Conservation (phyloP, 2,113 vertebrate genomes). For the Hystrix brachyura region DNA sequence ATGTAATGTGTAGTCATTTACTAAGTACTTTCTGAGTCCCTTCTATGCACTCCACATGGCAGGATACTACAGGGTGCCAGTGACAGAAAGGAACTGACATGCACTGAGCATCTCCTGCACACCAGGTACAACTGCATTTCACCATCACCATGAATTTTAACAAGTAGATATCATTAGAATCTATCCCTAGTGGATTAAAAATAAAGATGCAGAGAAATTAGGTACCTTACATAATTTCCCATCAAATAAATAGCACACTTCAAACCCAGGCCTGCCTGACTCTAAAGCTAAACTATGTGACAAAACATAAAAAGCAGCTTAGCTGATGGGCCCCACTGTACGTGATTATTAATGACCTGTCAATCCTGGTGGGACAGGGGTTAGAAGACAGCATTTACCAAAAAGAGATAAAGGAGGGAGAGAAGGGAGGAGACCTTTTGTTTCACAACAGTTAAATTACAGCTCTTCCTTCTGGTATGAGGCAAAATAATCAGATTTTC, state of each 20-base stretch:
- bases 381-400: background rate
- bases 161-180: conserved; percentile 4
- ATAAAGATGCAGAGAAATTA: background rate
- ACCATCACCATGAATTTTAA: background rate
- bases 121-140: background rate
- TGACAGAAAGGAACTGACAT: background rate
- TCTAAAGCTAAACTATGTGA: background rate
- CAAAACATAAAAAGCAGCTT: background rate
- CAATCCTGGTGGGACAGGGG: background rate
- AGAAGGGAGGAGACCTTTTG: background rate
- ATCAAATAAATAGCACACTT: background rate
- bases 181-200: background rate
- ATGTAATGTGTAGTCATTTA: background rate
- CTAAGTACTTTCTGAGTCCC: background rate
- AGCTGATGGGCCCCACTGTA: background rate
- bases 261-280: background rate
- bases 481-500: conserved; percentile 15
- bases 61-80: background rate
- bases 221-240: background rate
- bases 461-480: conserved; percentile 8
- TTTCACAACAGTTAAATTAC: conserved; percentile 31
- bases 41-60: background rate
- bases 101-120: background rate
- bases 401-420: background rate
- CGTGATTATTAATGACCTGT: conserved; percentile 24